Evolutionary conservation across 2,888 invertebrate species (phyloP), one percentile per base, ranked within the genome.

Genomic region (Notodonta dromedarius): DNA sequence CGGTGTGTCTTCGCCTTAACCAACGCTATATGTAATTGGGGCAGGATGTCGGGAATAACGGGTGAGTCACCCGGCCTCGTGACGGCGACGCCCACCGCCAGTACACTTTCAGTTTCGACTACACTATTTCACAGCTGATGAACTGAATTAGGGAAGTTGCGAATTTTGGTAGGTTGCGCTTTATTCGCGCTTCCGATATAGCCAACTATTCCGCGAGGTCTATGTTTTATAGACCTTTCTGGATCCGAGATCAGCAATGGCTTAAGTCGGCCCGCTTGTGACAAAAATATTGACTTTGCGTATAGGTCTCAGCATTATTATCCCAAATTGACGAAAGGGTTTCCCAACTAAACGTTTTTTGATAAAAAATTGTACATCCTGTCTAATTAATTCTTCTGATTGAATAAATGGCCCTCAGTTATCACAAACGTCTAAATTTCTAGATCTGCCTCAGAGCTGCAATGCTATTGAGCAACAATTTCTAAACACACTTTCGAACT

Each of bases 21-120:
- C 66, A 76, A 78, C 72, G 74, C 74, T 66, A 71, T 68, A 70
- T 77, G 83, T 85, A 90, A 88, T 88, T 86, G 86, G 84, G 88
- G 80, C 89, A 88, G 88, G 88, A 89, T 85, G 90, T 88, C 87
- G 85, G 88, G 89, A 89, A 91, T 91, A 90, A 88, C 86, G 85
- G 69, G 79, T 90, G 90, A 91, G 73, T 91, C 90, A 90, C 76
- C 67, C 73, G 74, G 67, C 80, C 81, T 77, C 80, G 84, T 82
- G 84, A 77, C 78, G 76, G 12, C 13, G 54, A 54, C 54, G 54
- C 35, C 39, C 39, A 54, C 54, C 35, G 14, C 7, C 35, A 80
- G 78, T 81, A 77, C 78, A 82, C 83, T 65, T 65, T 58, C 64
- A 70, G 75, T 72, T 68, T 74, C 77, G 60, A 58, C 65, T 68